Conservation (phyloP, 1,140 invertebrate genomes). For the Rhysida immarginata region DNA sequence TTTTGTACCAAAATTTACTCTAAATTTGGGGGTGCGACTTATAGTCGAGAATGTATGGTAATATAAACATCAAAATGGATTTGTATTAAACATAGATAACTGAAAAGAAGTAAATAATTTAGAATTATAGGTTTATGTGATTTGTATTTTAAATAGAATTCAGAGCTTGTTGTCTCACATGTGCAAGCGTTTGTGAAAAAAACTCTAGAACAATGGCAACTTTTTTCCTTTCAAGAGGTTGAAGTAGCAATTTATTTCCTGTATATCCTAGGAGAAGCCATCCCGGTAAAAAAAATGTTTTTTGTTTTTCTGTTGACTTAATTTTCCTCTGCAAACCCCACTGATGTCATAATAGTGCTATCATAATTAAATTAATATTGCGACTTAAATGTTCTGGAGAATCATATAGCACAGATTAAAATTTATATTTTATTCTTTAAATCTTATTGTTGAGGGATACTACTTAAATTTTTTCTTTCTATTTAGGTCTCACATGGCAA, state of each 20-base stretch:
- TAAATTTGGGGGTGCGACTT: too few relatives aligned
- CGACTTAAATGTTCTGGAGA: too few relatives aligned
- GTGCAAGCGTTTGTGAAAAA: slow-evolving; percentile 32
- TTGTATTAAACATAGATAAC: too few relatives aligned
- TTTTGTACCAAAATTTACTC: too few relatives aligned
- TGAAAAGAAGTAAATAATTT: too few relatives aligned
- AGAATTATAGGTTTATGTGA: too few relatives aligned
- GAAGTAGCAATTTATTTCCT: slow-evolving; percentile 38
- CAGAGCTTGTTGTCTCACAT: slow-evolving; percentile 32
- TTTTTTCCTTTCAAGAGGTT: slow-evolving; percentile 32
- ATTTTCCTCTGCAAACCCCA: neutral
- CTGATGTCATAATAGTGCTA: slow-evolving; percentile 8
- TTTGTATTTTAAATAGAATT: slow-evolving; percentile 27
- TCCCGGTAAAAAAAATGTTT: slow-evolving; percentile 28
- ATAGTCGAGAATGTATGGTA: too few relatives aligned
- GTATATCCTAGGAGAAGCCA: slow-evolving; percentile 38
- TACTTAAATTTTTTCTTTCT: slow-evolving; percentile 3
- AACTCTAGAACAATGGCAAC: slow-evolving; percentile 34
- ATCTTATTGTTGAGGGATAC: slow-evolving; percentile 1
- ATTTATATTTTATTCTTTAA: slow-evolving; percentile 7
- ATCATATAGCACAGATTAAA: slow-evolving; percentile 3
- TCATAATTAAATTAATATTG: slow-evolving; percentile 2
- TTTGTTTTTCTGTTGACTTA: too few relatives aligned
- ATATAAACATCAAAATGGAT: too few relatives aligned
- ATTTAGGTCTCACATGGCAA: slow-evolving; percentile 31